Base-by-base conservation (phyloP, 2,797 vertebrate species). In the Rachycentron canadum region DNA sequence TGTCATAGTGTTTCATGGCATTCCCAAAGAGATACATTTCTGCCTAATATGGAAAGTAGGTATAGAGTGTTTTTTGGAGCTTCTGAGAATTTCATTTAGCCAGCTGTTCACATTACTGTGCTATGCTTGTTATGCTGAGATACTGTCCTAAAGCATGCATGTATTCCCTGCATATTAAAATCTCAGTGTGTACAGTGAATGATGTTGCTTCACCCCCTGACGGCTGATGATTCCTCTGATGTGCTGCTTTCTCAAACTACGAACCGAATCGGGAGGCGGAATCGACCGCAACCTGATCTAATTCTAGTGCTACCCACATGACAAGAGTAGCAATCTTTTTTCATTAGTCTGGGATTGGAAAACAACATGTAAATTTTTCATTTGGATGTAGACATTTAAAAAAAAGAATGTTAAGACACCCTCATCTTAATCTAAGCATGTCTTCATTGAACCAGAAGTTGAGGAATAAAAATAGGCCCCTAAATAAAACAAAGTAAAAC, bases 221-320 rank as follows among this genome's bases (percentile, higher is more conserved):
- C 45, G 2, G 56, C 63, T 79, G 72, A 62, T 73, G 60, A 56
- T 59, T 78, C 36, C 74, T 81, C 58, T 69, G 70, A 89, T 70
- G 68, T 79, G 63, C 57, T 32, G 23, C 76, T 79, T 49, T 66
- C 61, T 58, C 61, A 66, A 84, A 69, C 75, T 41, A 25, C 8
- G 40, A 49, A 63, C 65, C 57, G 41, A 81, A 68, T 86, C 78
- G 72, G 75, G 69, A 82, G 64, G 84, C 67, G 38, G 75, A 80
- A 76, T 60, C 63, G 57, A 82, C 81, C 80, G 25, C 52, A 2
- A 84, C 73, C 73, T 90, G 91, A 90, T 88, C 89, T 74, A 86
- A 36, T 90, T 92, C 72, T 83, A 53, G 8, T 55, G 49, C 81
- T 55, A 78, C 64, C 79, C 82, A 76, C 79, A 83, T 76, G 63